Base-by-base conservation (phyloP, 1,140 invertebrate genomes). In the Lordiphosa mommai region DNA sequence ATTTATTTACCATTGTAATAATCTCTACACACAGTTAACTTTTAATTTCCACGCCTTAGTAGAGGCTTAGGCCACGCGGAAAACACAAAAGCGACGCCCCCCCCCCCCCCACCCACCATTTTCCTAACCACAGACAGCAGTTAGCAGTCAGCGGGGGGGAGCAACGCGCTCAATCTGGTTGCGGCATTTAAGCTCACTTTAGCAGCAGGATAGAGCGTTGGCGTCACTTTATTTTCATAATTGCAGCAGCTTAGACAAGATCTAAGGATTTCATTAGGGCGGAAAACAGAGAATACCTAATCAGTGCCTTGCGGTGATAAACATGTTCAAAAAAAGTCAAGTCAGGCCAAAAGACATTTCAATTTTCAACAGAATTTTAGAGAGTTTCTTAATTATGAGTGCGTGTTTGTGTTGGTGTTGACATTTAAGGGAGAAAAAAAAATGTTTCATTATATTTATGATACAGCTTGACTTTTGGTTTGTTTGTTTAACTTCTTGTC, bases 391-490 rank as follows among this genome's bases (percentile, higher is more conserved):
- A 27, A 27, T 27, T 27, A 27, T 37, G 52, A 41, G 50, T 47
- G 41, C 33, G 5, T 16, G 40, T 29, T 55, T 8, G 47, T 12
- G 27, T 34, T 53, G 40, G 47, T 67, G 64, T 60, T 79, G 60
- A 80, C 66, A 82, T 61, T 71, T 66, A 48, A 82, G 76, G 12
- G 14, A 14, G 13, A 37, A 37, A 36, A 37, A 4, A 12, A 36
- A 36, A 36, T 40, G 38, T 82, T 80, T 82, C 60, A 73, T 61
- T 67, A 67, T 66, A 74, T 68, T 61, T 49, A 55, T 55, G 68
- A 59, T 64, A 59, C 52, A 72, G 72, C 72, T 77, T 82, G 77
- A 84, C 77, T 84, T 84, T 82, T 84, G 77, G 77, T 82, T 82
- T 82, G 56, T 64, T 82, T 82, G 50, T 64, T 85, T 82, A 85